Evolutionary conservation across 2,797 vertebrate species (phyloP).

Genomic region (Oceanodroma leucorhoa): DNA sequence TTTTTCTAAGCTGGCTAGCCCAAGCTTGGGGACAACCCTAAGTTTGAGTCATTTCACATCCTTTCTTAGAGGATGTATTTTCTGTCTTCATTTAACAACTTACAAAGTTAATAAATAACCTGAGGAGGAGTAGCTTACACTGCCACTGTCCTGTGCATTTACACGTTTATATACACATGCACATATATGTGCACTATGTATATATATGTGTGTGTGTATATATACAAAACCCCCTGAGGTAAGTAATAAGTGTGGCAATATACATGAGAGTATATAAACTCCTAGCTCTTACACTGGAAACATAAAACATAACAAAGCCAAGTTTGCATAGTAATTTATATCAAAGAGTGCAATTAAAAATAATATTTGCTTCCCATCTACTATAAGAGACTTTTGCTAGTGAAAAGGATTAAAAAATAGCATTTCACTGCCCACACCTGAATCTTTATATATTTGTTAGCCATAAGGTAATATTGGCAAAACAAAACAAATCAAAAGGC

Average conservation of each 20-base stretch:
- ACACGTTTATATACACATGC: not conserved
- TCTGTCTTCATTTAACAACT: not conserved
- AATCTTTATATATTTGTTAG: not conserved
- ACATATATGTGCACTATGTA: accelerated
- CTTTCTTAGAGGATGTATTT: not conserved
- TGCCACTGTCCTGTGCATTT: not conserved
- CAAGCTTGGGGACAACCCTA: not conserved
- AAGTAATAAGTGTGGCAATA: not conserved
- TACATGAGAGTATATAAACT: not conserved
- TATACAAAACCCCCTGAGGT: not conserved
- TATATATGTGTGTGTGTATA: accelerated
- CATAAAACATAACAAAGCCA: not conserved
- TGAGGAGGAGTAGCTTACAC: not conserved
- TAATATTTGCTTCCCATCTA: not conserved
- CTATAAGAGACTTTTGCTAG: not conserved
- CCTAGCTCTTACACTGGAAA: not conserved
- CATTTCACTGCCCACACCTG: not conserved
- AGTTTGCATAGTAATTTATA: not conserved
- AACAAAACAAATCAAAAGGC: not conserved
- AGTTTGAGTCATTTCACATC: not conserved
- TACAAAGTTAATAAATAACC: not conserved
- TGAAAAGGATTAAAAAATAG: not conserved
- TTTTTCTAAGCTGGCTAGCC: not conserved
- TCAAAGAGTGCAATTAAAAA: not conserved
- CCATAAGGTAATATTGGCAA: not conserved